A percentile compares a stretch with the other conserved stretches of the same genome.
These are phyloP conservation scores for Erebia palarica DNA, from an alignment of 2,888 invertebrate species.

Conservation along the genomic window DNA sequence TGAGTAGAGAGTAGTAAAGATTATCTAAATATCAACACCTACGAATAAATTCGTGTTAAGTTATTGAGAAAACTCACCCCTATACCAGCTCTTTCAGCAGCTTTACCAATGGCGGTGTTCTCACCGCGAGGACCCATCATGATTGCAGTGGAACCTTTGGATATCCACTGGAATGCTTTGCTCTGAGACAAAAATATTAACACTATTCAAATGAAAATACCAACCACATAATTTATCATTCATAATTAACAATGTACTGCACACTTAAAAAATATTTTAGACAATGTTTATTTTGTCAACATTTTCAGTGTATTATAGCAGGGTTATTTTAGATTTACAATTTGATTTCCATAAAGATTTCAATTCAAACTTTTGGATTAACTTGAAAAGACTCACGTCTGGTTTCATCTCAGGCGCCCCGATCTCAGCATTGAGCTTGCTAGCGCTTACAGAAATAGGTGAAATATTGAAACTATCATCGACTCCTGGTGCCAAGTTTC, in stretches of 20 bases:
- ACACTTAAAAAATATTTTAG: no score
- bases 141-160: slow-evolving; percentile 67
- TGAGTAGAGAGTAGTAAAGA: neutral
- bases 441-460: slow-evolving; percentile 60
- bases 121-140: slow-evolving; percentile 74
- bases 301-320: no score
- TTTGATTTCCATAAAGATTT: no score
- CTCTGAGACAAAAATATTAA: slow-evolving; percentile 51
- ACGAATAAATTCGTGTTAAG: neutral
- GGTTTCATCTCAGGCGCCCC: slow-evolving; percentile 69
- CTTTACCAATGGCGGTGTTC: slow-evolving; percentile 68
- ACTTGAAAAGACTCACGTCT: slow-evolving; percentile 49
- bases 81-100: slow-evolving; percentile 59
- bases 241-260: no score
- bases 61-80: slow-evolving; percentile 50
- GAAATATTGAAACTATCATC: slow-evolving; percentile 74
- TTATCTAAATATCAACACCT: neutral
- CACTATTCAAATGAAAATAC: neutral
- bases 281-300: no score
- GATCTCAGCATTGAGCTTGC: slow-evolving; percentile 58
- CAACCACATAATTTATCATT: neutral
- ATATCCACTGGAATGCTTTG: slow-evolving; percentile 70
- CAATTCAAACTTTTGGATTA: neutral
- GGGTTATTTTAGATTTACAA: no score
- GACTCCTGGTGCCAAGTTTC: slow-evolving; percentile 61